Conservation (phyloP, 2,888 invertebrate genomes). For the Spicauda simplicius region DNA sequence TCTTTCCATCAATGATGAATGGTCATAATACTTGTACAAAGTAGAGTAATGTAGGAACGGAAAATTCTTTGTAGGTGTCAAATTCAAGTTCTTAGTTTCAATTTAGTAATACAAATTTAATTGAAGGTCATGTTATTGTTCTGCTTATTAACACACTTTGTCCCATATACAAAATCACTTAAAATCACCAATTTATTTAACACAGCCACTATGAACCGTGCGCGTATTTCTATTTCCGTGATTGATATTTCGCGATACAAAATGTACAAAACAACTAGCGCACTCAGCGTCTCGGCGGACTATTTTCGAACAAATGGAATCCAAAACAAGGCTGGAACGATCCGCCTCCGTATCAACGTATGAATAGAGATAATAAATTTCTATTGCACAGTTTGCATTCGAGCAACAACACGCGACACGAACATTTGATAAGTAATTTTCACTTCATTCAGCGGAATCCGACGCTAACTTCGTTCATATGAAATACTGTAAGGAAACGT, state of each 20-base stretch:
- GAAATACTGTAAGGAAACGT: slow-evolving; percentile 64
- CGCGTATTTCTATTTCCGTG: slow-evolving; percentile 12
- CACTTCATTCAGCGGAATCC: slow-evolving; percentile 44
- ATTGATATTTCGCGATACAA: slow-evolving; percentile 22
- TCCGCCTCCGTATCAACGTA: slow-evolving; percentile 40
- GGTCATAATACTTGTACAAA: background rate
- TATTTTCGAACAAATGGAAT: slow-evolving; percentile 34
- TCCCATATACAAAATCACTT: slow-evolving; percentile 17
- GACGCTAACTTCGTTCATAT: slow-evolving; percentile 60
- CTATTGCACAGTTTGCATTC: slow-evolving; percentile 44
- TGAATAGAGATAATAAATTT: slow-evolving; percentile 46
- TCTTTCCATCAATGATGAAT: background rate
- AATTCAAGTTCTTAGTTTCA: no score
- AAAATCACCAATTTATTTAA: background rate
- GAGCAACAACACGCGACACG: slow-evolving; percentile 48
- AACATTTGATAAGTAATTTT: slow-evolving; percentile 35
- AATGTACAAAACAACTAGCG: slow-evolving; percentile 19
- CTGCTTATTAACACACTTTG: background rate
- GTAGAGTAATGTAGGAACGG: background rate
- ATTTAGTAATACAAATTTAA: background rate
- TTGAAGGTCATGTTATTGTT: background rate
- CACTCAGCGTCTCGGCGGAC: slow-evolving; percentile 24
- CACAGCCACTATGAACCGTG: slow-evolving; percentile 12
- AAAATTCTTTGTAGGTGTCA: no score
- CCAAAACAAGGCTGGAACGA: slow-evolving; percentile 40